Evolutionary conservation across 2,797 vertebrate species (phyloP), one percentile per base, ranked within the genome.

Genomic region (Etheostoma perlongum): DNA sequence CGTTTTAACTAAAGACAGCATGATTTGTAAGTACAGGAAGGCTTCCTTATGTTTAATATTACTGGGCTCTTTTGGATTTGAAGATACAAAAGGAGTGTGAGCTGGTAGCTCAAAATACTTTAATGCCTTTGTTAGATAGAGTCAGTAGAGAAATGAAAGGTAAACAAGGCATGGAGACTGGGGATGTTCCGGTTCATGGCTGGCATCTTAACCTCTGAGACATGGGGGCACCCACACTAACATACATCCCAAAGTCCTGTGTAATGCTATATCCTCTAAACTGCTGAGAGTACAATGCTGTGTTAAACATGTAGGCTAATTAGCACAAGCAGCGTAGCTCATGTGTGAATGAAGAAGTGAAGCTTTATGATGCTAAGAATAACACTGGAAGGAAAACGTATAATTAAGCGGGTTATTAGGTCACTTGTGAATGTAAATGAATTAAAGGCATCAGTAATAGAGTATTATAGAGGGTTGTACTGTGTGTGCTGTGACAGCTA

Each of bases 281-380:
- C 14, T 11, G 18, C 58, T 16, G 5, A 16, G 15, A 13, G 42
- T 25, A 27, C 40, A 67, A 6, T 6, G 1, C 30, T n/a, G 23
- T 46, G 57, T 57, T 25, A 46, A 48, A 54, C 25, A 58, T 16
- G 48, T 19, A 48, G 18, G n/a, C 55, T 27, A 54, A 73, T 73
- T 59, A 76, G 64, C 46, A 53, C 42, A 23, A 23, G 23, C 51
- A 60, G 21, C 2, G 23, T 10, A 23, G 65, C 62, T 61, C 42
- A 51, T 54, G 67, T 79, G 72, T 66, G 67, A 74, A 63, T 36
- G 40, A 59, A 36, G 33, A 72, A 13, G 21, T 8, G 48, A n/a
- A 60, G 55, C 49, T 52, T 67, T 49, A 53, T 42, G 53, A 44
- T 57, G 30, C 40, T 52, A 36, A 46, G 49, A 76, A 47, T 40